phyloP scores from a whole-genome alignment of 2,888 invertebrate species.

The Hypena proboscidalis region DNA sequence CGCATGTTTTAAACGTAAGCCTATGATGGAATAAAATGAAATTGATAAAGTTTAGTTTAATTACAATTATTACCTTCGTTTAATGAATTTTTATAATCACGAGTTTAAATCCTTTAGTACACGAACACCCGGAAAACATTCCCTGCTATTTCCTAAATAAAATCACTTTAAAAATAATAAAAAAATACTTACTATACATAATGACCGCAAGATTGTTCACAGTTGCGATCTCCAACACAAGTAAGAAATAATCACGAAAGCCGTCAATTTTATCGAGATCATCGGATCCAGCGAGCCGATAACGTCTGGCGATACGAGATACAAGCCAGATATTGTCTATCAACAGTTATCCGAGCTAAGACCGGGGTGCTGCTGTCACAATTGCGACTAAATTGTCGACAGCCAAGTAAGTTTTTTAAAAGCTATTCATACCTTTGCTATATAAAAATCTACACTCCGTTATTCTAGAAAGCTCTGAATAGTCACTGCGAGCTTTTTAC shows the following conservation, averaged over 20 bases:
- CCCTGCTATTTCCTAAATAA: not conserved
- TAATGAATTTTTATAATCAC: too few species aligned
- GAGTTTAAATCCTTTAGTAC: too few species aligned
- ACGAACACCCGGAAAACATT: too few species aligned
- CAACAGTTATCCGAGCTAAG: constrained; percentile 57
- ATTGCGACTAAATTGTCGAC: constrained; percentile 19
- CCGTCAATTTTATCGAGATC: constrained; percentile 76
- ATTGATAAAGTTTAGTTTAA: too few species aligned
- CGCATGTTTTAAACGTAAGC: too few species aligned
- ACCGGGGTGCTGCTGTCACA: constrained; percentile 21
- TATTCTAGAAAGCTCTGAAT: too few species aligned
- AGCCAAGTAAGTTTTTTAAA: too few species aligned
- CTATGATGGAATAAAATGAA: too few species aligned
- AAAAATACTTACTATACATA: constrained; percentile 71
- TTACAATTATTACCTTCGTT: too few species aligned
- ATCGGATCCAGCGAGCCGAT: constrained; percentile 61
- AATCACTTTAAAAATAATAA: constrained; percentile 9
- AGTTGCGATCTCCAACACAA: constrained; percentile 64
- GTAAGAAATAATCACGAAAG: constrained; percentile 51
- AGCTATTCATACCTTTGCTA: too few species aligned
- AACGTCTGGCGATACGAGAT: constrained; percentile 59
- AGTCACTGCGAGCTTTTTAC: too few species aligned
- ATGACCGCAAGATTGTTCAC: constrained; percentile 60
- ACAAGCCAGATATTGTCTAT: constrained; percentile 67
- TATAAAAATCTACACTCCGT: too few species aligned